Evolutionary conservation across 1,140 invertebrate species (phyloP), one percentile per base, ranked within the genome.

Genomic region (Drosophila busckii): DNA sequence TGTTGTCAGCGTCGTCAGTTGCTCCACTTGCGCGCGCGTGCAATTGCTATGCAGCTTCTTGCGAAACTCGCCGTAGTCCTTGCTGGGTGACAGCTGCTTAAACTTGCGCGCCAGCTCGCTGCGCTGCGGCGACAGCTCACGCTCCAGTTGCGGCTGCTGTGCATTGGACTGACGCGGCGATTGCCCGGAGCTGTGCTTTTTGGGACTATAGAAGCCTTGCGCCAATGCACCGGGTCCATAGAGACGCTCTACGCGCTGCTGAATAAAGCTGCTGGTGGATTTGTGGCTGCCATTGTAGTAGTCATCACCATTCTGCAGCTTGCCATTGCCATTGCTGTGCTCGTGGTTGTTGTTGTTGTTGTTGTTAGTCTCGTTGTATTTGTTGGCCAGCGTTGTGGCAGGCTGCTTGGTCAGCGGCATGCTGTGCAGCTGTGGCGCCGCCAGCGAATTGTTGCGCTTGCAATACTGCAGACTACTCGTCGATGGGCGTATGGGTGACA

Each of bases 171-270:
- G 15, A 16, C 12, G 13, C 10, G 48, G 23, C 9, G 48, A 56
- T 17, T 25, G 7, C 4, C 37, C 38, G 1, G 37, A 12, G 4
- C 45, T 38, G 9, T 63, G 62, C 28, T 46, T 90, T 58, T 92
- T 92, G 28, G 90, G 90, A 54, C 92, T 93, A 75, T 94, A 94
- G 71, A 96, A 96, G 4, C 93, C 93, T 84, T 94, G 93, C 2
- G 94, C 94, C 4, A 95, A 76, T 7, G 94, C 94, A 15, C 94
- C 93, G 0, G 94, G 94, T 0, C 95, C 95, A 85, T 96, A 97
- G 0, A 97, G 86, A 48, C 95, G 89, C 76, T 97, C 95, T 1
- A 97, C 94, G 23, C 94, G 90, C 82, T 96, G 94, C 83, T 96
- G 93, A 19, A 97, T 95, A 60, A 96, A 95, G 20, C 95, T 96